Evolutionary conservation across 1,140 invertebrate species (phyloP), one percentile per base, ranked within the genome.

Genomic region (Aphelenchoides avenae): DNA sequence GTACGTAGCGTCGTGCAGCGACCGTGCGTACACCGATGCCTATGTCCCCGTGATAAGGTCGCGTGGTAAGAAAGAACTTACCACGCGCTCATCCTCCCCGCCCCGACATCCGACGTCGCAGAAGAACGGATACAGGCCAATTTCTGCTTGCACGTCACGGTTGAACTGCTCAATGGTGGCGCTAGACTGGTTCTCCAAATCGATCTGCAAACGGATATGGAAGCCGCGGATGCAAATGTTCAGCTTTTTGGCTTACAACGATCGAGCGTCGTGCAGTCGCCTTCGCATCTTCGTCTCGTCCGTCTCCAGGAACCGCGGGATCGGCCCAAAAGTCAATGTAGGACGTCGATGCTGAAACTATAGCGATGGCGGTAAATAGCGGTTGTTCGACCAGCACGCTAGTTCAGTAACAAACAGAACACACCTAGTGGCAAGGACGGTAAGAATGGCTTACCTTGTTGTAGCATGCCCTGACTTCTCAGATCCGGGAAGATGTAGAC

Each of bases 71-170:
- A n/a, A n/a, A n/a, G n/a, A 4, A 22, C 18, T 31, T 18, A 52
- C 49, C 24, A n/a, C 51, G 43, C 51, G 52, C 18, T 64, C 61
- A 26, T 41, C 33, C 4, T 15, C 30, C 27, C 61, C 43, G 5
- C 61, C 61, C 63, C 64, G 57, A 29, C 61, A 64, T 6, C 34
- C n/a, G 27, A 26, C 20, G 18, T 33, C 29, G 29, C 61, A 64
- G 26, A 33, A 58, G 26, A 64, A 64, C 11, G 61, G 61, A 22
- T 49, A 37, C 26, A 65, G 33, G n/a, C 59, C 59, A 15, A 64
- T 48, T 20, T 61, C 18, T 18, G 30, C 20, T 11, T 33, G 22
- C 9, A 66, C 43, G 44, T 64, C 43, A 7, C 15, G n/a, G 20
- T 66, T 42, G 37, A 64, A 64, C n/a, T 6, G n/a, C 30, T 64